A percentile compares a stretch with the other conserved stretches of the same genome.
Conservation (phyloP, 2,888 invertebrate species). For the Brachypalpus laphriformis region DNA sequence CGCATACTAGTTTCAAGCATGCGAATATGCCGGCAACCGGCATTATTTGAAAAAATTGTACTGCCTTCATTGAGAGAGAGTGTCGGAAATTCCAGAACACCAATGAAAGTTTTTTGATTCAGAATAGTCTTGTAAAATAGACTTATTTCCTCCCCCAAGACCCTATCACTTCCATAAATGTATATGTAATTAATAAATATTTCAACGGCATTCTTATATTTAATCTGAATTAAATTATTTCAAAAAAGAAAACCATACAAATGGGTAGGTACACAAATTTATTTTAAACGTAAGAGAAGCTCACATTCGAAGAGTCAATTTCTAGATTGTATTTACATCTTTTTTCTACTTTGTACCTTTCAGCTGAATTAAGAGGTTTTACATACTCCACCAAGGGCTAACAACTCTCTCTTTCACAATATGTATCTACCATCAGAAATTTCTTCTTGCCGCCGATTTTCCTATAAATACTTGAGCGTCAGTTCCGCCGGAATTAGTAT, state of each 20-base stretch:
- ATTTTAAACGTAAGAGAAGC: background rate
- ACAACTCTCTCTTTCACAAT: background rate
- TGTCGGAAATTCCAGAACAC: background rate
- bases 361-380: slow-evolving; percentile 25
- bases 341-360: background rate
- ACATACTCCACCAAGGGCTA: background rate
- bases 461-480: slow-evolving; percentile 52
- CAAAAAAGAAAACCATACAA: background rate
- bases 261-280: background rate
- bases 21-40: background rate
- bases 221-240: background rate
- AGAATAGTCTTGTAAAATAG: too few species aligned
- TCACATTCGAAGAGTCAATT: background rate
- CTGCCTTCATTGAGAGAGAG: background rate
- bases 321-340: background rate
- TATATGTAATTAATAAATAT: background rate
- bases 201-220: too few species aligned
- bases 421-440: slow-evolving; percentile 45
- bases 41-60: too few species aligned
- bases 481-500: slow-evolving; percentile 20
- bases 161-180: too few species aligned
- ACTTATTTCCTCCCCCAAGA: too few species aligned
- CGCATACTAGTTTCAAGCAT: too few species aligned
- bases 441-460: slow-evolving; percentile 23
- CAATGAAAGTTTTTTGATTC: too few species aligned